phyloP scores from a whole-genome alignment of 2,888 invertebrate species.

The Cephus spinipes region DNA sequence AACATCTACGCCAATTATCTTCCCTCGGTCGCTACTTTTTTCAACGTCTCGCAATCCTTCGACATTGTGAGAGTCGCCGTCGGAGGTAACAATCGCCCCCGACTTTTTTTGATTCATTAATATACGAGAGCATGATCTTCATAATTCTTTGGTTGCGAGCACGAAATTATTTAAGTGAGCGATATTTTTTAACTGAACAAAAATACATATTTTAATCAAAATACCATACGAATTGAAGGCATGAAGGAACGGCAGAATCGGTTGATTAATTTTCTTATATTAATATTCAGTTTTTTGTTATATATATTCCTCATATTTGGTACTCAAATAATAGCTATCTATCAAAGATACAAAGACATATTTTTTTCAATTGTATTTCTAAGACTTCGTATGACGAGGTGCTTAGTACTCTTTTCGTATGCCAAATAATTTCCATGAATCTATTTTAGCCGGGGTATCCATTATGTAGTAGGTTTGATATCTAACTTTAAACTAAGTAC shows the following conservation, averaged over 20 bases:
- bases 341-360: no score
- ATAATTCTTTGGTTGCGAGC: no score
- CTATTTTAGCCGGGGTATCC: background rate
- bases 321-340: no score
- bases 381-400: background rate
- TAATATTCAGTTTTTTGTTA: no score
- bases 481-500: background rate
- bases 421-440: background rate
- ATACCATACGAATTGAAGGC: no score
- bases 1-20: conserved; percentile 59
- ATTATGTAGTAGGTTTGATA: background rate
- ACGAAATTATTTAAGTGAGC: no score
- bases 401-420: background rate
- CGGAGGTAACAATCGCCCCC: background rate
- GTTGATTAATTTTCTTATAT: no score
- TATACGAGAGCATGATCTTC: background rate
- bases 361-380: no score
- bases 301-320: no score
- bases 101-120: background rate
- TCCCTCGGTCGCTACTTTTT: conserved; percentile 11
- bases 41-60: background rate
- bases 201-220: no score
- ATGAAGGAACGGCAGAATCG: no score
- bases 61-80: background rate
- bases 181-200: no score